Conservation (phyloP, 2,797 vertebrate genomes). For the Pyrocephalus nanus region DNA sequence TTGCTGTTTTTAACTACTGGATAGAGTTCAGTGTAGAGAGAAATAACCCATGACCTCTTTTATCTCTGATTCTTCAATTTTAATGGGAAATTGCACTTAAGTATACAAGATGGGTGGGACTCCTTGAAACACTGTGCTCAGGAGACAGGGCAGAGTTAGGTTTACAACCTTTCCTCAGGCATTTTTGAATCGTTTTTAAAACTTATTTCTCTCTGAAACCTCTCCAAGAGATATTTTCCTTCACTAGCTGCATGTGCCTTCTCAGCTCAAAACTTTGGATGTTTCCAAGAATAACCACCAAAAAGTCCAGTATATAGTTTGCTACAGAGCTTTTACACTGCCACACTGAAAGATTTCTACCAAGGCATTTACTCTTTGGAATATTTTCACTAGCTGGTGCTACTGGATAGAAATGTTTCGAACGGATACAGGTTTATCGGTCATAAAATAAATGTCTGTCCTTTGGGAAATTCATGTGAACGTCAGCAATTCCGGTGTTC, state of each 20-base stretch:
- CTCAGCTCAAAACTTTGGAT: background rate
- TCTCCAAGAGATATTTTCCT: background rate
- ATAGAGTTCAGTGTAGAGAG: background rate
- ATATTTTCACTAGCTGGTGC: background rate
- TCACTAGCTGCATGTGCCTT: background rate
- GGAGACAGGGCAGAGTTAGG: background rate
- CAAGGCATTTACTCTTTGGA: background rate
- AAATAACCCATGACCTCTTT: background rate
- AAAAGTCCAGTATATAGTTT: background rate
- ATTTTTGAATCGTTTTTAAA: background rate
- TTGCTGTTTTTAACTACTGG: background rate
- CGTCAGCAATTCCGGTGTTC: background rate
- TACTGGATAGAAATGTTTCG: background rate
- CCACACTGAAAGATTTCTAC: background rate
- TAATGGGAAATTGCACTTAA: background rate
- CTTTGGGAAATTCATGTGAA: background rate
- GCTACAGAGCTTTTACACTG: background rate
- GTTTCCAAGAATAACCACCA: background rate
- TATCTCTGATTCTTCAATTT: background rate
- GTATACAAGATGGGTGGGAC: background rate
- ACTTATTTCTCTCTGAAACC: background rate
- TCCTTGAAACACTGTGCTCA: background rate
- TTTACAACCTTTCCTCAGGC: background rate
- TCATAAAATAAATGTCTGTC: background rate
- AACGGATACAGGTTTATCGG: background rate